Conservation (phyloP, 2,888 invertebrate genomes). For the Pecten maximus region DNA sequence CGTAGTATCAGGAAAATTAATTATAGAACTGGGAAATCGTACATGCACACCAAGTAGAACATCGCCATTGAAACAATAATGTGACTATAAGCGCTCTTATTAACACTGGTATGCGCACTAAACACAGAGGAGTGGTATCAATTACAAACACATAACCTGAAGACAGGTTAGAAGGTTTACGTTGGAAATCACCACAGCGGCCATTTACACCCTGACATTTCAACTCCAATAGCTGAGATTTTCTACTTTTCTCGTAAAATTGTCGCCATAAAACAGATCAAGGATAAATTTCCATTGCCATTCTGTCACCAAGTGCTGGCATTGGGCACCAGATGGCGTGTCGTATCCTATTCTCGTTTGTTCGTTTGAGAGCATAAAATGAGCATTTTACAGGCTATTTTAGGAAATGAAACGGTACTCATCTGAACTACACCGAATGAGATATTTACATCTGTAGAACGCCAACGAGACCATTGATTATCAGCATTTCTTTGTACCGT, state of each 20-base stretch:
- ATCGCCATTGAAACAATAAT: background rate
- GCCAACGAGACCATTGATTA: background rate
- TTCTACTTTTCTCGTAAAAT: background rate
- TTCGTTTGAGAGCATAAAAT: background rate
- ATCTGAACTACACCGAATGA: background rate
- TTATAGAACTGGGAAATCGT: background rate
- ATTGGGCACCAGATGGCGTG: background rate
- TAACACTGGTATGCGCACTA: background rate
- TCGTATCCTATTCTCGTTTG: background rate
- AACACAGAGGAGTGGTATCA: background rate
- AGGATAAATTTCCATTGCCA: background rate
- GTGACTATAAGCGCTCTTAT: background rate
- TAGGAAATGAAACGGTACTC: background rate
- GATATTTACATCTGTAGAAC: background rate
- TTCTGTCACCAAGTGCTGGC: background rate
- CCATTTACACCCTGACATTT: background rate
- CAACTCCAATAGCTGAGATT: background rate
- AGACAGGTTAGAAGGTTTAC: background rate
- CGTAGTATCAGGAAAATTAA: too few species aligned
- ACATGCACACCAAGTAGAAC: background rate
- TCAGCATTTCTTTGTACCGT: background rate
- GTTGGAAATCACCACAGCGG: background rate
- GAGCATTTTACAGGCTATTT: background rate
- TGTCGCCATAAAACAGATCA: background rate
- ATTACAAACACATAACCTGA: background rate